phyloP scores from a whole-genome alignment of 2,113 vertebrate species.

The Formicarius rufipectus region DNA sequence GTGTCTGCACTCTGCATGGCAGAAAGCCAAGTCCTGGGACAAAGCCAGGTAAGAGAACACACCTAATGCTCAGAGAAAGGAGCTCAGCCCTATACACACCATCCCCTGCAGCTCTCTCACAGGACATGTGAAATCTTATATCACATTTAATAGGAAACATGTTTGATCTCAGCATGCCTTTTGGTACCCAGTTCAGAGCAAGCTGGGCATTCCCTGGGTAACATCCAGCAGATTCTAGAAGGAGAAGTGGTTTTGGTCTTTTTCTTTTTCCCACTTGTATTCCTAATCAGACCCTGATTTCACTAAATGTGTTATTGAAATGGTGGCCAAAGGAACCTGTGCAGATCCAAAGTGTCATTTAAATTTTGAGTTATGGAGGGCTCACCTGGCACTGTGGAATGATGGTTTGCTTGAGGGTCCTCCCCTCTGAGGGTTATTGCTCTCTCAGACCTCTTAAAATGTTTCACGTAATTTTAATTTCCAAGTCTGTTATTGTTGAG shows the following conservation, averaged over 20 bases:
- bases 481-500: neutral
- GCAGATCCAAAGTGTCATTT: neutral
- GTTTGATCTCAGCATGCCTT: neutral
- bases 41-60: slow-evolving; percentile 36
- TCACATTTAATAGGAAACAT: neutral
- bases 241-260: neutral
- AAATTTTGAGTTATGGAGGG: neutral
- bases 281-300: neutral
- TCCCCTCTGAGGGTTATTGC: neutral
- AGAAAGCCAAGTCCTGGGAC: neutral
- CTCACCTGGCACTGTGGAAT: neutral
- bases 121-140: neutral
- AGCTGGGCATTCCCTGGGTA: neutral
- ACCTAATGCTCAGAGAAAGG: neutral
- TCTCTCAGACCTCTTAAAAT: neutral
- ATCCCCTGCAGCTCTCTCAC: neutral
- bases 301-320: neutral
- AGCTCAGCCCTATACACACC: neutral
- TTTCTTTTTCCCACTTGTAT: neutral
- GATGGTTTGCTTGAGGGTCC: neutral
- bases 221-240: neutral
- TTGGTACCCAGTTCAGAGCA: neutral
- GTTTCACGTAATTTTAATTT: neutral
- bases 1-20: neutral
- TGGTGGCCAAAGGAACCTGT: neutral